Conservation (phyloP, 2,797 vertebrate genomes). For the Mormyrus proboscirostris region DNA sequence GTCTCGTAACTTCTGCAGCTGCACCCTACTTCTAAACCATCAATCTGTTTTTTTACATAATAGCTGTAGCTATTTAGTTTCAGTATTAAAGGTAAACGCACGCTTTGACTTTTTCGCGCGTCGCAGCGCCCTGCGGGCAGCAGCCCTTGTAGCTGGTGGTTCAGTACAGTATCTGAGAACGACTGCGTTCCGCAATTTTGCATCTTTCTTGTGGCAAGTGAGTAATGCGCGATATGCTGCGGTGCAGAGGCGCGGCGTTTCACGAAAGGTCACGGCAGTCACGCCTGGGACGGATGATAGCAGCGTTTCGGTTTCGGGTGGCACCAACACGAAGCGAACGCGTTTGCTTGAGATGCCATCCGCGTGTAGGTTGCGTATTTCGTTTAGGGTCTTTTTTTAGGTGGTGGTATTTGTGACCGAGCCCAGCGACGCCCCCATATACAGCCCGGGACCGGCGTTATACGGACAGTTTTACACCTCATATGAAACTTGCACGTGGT, state of each 20-base stretch:
- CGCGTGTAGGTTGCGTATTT: neutral
- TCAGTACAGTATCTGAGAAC: neutral
- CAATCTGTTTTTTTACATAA: neutral
- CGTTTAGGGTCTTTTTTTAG: neutral
- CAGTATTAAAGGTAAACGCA: neutral
- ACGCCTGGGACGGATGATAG: neutral
- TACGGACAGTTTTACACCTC: neutral
- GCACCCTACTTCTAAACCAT: neutral
- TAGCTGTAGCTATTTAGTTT: neutral
- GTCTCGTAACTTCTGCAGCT: neutral
- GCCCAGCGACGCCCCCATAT: neutral
- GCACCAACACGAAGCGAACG: neutral
- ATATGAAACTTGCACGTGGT: neutral
- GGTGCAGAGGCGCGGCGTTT: neutral
- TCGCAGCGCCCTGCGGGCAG: neutral
- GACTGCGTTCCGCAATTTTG: neutral
- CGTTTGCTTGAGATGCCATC: neutral
- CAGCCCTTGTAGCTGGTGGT: neutral
- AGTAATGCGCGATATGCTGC: neutral
- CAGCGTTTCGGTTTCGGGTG: neutral
- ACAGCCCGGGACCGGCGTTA: neutral
- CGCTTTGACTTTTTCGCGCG: neutral
- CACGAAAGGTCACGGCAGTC: neutral
- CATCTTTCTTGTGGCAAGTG: neutral
- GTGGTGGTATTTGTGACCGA: neutral